Base-by-base conservation (phyloP, 2,113 vertebrate species). In the Hippoglossus stenolepis region DNA sequence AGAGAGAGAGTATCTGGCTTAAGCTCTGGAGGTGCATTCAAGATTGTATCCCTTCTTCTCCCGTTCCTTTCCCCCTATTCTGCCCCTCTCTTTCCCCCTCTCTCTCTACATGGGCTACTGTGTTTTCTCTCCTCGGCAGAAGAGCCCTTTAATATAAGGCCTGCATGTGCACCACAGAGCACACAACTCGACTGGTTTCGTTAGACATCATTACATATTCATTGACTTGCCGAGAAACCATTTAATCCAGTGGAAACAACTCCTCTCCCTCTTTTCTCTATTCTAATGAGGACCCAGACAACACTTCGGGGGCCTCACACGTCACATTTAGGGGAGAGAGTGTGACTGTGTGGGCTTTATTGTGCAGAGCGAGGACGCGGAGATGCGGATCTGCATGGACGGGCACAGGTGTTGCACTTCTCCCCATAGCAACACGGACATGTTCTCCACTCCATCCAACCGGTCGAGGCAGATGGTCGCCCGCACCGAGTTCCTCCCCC, bases 131-230 rank as follows among this genome's bases (percentile, higher is more conserved):
- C 70, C 70, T 57, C 40, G 38, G 74, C 43, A 77, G 77, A 81
- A 80, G 69, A 83, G 80, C n/a, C 77, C 77, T 84, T 89, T 75
- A 85, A 83, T 88, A 71, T 77, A 17, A 20, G 64, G 15, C 59
- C 79, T 73, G 65, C 61, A 57, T 68, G 70, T 68, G 71, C 73
- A 17, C 47, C 47, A 18, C 54, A 57, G 64, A 84, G 77, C 81
- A 23, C 79, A 72, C 20, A n/a, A 72, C 75, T 65, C 79, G 80
- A 56, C 71, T 71, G 79, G 75, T 86, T 90, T 90, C 77, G 77
- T 87, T 86, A 80, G 85, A 87, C 84, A 65, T 92, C 92, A 92
- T 94, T 93, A 93, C 90, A 92, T 92, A 94, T 94, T 94, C 92
- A 94, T 94, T 92, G 91, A 92, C 91, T 91, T 82, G 85, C 89